These are phyloP conservation scores for Drosophila diplacantha DNA, from an alignment of 2,888 invertebrate genomes.

Conservation along the genomic window DNA sequence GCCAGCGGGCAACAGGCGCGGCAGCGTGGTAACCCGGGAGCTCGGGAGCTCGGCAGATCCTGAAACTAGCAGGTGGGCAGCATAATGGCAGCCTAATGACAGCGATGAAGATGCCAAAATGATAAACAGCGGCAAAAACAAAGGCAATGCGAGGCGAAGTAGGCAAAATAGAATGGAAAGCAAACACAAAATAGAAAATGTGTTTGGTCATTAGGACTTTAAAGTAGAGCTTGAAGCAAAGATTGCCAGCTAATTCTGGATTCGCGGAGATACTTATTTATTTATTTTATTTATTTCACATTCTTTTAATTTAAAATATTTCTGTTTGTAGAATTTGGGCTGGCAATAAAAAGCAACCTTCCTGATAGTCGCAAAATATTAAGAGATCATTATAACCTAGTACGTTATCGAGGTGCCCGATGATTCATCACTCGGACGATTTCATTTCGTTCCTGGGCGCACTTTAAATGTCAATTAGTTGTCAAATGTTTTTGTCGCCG, in stretches of 20 bases:
- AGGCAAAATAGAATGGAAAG: constrained; percentile 41
- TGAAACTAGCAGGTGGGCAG: constrained; percentile 33
- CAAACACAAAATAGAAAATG: constrained; percentile 54
- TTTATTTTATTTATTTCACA: neutral
- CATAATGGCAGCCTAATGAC: constrained; percentile 71
- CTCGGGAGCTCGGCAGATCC: constrained; percentile 1
- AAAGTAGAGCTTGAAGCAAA: neutral
- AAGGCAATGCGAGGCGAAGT: constrained; percentile 10
- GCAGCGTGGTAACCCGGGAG: constrained; percentile 1
- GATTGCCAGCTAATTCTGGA: neutral
- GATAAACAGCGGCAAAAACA: constrained; percentile 65
- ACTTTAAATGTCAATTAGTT: constrained; percentile 70
- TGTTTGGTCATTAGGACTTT: constrained; percentile 56
- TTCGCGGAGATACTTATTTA: neutral
- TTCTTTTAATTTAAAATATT: no score
- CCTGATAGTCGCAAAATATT: neutral
- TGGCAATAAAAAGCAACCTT: no score
- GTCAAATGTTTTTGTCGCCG: constrained; percentile 56
- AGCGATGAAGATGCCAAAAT: constrained; percentile 74
- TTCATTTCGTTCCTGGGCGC: constrained; percentile 40
- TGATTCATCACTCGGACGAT: constrained; percentile 40
- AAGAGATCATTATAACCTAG: neutral
- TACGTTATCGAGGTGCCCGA: constrained; percentile 2
- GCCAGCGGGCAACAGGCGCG: constrained; percentile 21
- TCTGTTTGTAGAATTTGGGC: no score